phyloP scores from a whole-genome alignment of 2,113 vertebrate species.

The Pyrgilauda ruficollis region DNA sequence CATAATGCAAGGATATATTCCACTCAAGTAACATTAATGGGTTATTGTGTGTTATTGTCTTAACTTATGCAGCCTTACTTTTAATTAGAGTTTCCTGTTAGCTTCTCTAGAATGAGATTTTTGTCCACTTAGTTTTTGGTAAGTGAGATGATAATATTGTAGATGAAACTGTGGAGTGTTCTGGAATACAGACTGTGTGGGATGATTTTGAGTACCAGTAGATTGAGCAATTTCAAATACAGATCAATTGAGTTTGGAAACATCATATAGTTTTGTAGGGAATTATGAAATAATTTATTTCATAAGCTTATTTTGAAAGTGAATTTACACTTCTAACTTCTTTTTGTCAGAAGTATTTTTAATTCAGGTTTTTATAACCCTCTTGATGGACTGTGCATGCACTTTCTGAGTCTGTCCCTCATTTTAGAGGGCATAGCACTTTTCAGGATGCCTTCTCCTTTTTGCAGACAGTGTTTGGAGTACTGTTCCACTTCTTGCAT shows the following conservation, averaged over 20 bases:
- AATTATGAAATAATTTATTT: background rate
- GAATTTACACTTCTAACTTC: background rate
- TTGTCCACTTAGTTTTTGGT: background rate
- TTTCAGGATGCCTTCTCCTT: background rate
- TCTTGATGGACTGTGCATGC: accelerated
- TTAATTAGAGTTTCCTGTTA: background rate
- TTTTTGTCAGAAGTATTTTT: background rate
- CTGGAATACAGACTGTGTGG: background rate
- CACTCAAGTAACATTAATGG: background rate
- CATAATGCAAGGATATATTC: background rate
- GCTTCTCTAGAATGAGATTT: background rate
- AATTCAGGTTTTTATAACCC: background rate
- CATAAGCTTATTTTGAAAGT: background rate
- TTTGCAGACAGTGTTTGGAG: background rate
- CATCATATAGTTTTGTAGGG: background rate
- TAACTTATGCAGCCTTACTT: background rate
- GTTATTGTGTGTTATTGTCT: background rate
- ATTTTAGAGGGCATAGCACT: background rate
- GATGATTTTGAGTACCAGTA: background rate
- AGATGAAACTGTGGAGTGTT: background rate
- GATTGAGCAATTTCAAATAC: background rate
- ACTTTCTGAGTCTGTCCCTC: background rate
- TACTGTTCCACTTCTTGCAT: background rate
- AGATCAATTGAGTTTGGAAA: background rate
- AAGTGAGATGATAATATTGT: background rate